Percentiles rank a stretch among this genome's conserved stretches.
Conservation (phyloP, 1,140 invertebrate genomes). For the Caenorhabditis brenneri region DNA sequence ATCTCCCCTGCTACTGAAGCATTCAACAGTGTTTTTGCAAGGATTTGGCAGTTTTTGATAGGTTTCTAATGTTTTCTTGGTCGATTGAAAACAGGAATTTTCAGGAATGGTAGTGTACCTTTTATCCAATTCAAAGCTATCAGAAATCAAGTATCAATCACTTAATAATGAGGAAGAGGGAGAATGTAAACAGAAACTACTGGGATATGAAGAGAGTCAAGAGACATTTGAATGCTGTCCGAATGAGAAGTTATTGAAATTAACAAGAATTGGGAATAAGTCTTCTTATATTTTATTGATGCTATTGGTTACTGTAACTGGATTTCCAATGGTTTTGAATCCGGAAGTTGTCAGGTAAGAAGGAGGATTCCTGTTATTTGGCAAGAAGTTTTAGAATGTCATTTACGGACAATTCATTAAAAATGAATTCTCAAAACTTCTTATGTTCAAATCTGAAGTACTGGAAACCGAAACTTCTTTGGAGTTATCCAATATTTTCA, state of each 20-base stretch:
- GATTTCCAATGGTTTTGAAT: neutral
- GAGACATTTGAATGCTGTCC: neutral
- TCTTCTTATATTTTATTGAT: neutral
- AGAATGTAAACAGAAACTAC: neutral
- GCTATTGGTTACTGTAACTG: neutral
- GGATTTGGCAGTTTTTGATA: slow-evolving; percentile 13
- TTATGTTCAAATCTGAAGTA: too few species aligned
- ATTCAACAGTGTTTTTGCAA: slow-evolving; percentile 14
- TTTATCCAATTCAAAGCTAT: neutral
- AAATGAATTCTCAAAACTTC: too few species aligned
- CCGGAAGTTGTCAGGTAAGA: too few species aligned
- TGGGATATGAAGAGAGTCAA: neutral
- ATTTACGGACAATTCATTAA: too few species aligned
- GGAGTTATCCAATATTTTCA: too few species aligned
- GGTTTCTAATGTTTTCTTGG: neutral
- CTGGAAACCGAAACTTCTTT: too few species aligned
- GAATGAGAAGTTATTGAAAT: neutral
- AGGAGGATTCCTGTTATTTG: too few species aligned
- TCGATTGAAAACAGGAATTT: neutral
- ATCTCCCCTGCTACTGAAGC: neutral
- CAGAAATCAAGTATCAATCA: neutral
- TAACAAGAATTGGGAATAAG: neutral
- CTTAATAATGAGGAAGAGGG: neutral
- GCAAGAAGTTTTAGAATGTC: too few species aligned
- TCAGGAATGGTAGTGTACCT: slow-evolving; percentile 1